These are phyloP conservation scores for Ciconia boyciana DNA, from an alignment of 2,113 vertebrate genomes.

Conservation along the genomic window DNA sequence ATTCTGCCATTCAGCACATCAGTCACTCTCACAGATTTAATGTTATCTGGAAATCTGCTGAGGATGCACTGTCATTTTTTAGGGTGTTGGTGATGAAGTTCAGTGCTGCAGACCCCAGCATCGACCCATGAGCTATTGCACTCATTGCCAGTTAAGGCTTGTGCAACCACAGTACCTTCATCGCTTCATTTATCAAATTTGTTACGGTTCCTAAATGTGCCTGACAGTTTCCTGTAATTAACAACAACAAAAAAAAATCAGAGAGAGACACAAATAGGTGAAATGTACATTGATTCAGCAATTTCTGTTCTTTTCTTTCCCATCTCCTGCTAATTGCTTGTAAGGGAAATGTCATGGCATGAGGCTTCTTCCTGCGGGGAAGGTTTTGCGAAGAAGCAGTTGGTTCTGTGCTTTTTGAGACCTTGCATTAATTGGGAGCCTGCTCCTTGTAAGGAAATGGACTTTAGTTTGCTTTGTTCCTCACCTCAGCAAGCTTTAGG, in stretches of 20 bases:
- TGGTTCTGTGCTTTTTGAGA: conserved; percentile 27
- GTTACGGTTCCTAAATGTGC: neutral
- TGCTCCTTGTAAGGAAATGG: conserved; percentile 37
- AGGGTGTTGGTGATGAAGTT: neutral
- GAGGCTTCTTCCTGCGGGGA: conserved; percentile 8
- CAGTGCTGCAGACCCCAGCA: neutral
- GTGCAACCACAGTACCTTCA: neutral
- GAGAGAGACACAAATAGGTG: neutral
- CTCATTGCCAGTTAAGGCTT: neutral
- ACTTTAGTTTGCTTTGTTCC: conserved; percentile 34
- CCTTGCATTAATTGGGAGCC: conserved; percentile 42
- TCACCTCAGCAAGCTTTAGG: neutral
- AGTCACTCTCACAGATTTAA: neutral
- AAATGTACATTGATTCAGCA: conserved; percentile 5
- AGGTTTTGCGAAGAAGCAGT: conserved; percentile 14
- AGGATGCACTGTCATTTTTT: neutral
- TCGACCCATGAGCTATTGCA: neutral
- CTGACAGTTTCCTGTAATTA: conserved; percentile 3
- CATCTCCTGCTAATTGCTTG: conserved; percentile 36
- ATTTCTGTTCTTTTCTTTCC: conserved; percentile 20
- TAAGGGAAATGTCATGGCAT: conserved; percentile 33
- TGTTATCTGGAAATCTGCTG: neutral
- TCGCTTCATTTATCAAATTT: neutral
- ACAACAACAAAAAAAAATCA: neutral
- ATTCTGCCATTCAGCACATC: neutral